Percentiles rank a stretch among this genome's conserved stretches.
Evolutionary conservation across 2,888 invertebrate species (phyloP).

Genomic region (Gastrophysa polygoni): DNA sequence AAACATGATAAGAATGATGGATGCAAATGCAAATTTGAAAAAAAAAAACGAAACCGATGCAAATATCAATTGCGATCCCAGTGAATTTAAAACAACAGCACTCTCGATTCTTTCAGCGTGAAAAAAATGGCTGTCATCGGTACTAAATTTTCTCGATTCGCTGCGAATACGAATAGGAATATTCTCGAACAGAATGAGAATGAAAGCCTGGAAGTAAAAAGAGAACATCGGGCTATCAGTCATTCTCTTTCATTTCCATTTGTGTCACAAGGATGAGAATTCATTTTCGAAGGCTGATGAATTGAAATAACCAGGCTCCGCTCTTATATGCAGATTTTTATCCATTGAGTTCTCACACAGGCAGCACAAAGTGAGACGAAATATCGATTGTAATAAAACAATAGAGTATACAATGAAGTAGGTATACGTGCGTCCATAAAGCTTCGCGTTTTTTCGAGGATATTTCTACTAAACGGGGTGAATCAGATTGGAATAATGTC

Average conservation of each 20-base stretch:
- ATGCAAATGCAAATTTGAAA: too few relatives aligned
- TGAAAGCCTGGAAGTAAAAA: slow-evolving; percentile 17
- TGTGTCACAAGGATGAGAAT: slow-evolving; percentile 22
- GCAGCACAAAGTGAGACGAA: background rate
- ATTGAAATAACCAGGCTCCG: slow-evolving; percentile 33
- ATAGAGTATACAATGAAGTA: too few relatives aligned
- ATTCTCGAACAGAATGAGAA: slow-evolving; percentile 21
- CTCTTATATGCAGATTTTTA: slow-evolving; percentile 33
- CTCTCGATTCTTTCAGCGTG: background rate
- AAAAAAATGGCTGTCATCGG: slow-evolving; percentile 2
- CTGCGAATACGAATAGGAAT: slow-evolving; percentile 15
- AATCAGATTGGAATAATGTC: too few relatives aligned
- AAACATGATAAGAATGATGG: too few relatives aligned
- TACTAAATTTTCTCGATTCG: slow-evolving; percentile 11
- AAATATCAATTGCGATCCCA: background rate
- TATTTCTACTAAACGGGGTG: too few relatives aligned
- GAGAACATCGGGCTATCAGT: slow-evolving; percentile 23
- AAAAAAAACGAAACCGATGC: background rate
- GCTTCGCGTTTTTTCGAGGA: too few relatives aligned
- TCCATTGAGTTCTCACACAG: slow-evolving; percentile 21
- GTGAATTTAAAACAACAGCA: background rate
- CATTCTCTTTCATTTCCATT: slow-evolving; percentile 33
- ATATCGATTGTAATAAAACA: too few relatives aligned
- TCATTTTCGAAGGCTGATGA: slow-evolving; percentile 32
- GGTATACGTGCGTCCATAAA: too few relatives aligned